Evolutionary conservation across 2,113 vertebrate species (phyloP).

Genomic region (Osmerus eperlanus): DNA sequence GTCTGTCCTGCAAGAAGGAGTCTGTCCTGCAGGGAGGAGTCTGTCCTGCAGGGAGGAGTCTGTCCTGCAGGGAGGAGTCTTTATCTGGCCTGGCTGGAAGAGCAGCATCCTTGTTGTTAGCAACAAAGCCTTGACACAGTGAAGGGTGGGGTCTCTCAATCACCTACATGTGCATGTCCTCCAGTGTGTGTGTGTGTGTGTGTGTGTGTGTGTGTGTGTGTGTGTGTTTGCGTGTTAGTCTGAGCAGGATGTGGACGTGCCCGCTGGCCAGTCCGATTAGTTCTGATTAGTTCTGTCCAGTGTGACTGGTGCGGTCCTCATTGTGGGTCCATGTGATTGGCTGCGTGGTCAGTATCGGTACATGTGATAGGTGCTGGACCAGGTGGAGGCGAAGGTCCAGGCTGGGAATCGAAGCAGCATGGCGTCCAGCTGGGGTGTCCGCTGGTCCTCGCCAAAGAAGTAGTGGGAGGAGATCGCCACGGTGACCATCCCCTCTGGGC

Average conservation of each 20-base stretch:
- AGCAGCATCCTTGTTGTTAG: conserved; percentile 36
- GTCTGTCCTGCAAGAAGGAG: no score
- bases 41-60: conserved; percentile 14
- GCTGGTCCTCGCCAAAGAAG: conserved; percentile 83
- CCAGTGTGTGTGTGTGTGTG: background rate
- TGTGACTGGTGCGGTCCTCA: conserved; percentile 38
- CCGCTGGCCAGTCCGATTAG: background rate
- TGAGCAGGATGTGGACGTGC: conserved; percentile 36
- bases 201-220: background rate
- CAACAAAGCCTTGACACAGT: conserved; percentile 61
- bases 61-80: conserved; percentile 24
- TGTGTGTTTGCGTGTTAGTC: conserved; percentile 1
- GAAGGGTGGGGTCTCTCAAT: conserved; percentile 56
- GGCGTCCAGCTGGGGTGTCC: conserved; percentile 74
- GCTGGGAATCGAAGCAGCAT: conserved; percentile 79
- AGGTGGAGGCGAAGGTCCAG: conserved; percentile 88
- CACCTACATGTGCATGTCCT: background rate
- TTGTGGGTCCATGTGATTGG: background rate
- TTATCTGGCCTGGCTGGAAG: conserved; percentile 18
- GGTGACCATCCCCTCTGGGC: conserved; percentile 78
- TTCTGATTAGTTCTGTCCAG: conserved; percentile 7
- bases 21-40: background rate
- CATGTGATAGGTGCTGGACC: conserved; percentile 91
- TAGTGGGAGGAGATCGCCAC: conserved; percentile 88
- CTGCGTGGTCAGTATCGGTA: conserved; percentile 72